A percentile compares a stretch with the other conserved stretches of the same genome.
Conservation (phyloP, 2,888 invertebrate genomes). For the Pinctada fucata region DNA sequence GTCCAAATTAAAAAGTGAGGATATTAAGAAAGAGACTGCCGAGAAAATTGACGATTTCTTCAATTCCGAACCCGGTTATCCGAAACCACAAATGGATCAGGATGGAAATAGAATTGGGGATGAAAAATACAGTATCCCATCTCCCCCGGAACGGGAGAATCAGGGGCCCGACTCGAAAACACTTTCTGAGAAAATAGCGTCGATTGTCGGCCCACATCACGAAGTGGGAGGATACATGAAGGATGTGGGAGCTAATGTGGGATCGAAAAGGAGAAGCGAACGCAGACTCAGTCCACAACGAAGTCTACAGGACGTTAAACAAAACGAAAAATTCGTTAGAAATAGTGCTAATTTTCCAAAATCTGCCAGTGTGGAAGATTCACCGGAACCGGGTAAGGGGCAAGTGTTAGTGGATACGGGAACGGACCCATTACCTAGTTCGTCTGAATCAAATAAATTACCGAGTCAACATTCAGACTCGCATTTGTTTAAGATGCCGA, state of each 20-base stretch:
- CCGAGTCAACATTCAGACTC: background rate
- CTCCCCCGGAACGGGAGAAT: slow-evolving; percentile 84
- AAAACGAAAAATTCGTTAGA: background rate
- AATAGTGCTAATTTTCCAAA: background rate
- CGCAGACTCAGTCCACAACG: background rate
- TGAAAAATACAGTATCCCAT: slow-evolving; percentile 83
- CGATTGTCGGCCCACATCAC: slow-evolving; percentile 46
- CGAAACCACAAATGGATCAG: slow-evolving; percentile 79
- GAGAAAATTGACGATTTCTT: slow-evolving; percentile 62
- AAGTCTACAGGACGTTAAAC: slow-evolving; percentile 25
- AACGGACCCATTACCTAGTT: slow-evolving; percentile 56
- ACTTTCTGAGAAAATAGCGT: slow-evolving; percentile 54
- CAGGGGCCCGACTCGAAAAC: slow-evolving; percentile 55
- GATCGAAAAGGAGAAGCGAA: background rate
- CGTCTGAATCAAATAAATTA: slow-evolving; percentile 24
- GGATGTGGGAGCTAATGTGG: background rate
- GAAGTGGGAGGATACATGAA: background rate
- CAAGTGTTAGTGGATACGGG: slow-evolving; percentile 43
- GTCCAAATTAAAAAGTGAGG: slow-evolving; percentile 21
- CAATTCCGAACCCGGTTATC: slow-evolving; percentile 68
- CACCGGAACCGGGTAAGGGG: background rate
- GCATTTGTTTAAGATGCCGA: slow-evolving; percentile 8
- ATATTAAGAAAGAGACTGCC: slow-evolving; percentile 27
- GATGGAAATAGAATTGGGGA: slow-evolving; percentile 82
- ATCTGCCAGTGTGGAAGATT: background rate